A percentile compares a stretch with the other conserved stretches of the same genome.
Conservation (phyloP, 2,797 vertebrate species). For the Pygocentrus nattereri region DNA sequence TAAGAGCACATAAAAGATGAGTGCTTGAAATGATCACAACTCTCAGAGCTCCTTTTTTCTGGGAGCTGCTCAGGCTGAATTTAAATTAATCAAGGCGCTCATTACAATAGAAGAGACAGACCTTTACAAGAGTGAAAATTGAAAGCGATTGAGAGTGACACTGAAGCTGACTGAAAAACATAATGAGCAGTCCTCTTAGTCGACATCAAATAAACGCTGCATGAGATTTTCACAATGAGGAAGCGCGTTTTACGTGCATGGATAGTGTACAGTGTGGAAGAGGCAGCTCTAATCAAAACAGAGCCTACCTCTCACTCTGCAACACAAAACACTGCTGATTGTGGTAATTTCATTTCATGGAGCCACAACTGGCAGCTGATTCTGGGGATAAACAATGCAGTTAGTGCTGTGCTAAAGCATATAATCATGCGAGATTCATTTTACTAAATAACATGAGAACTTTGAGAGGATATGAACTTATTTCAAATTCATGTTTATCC, state of each 20-base stretch:
- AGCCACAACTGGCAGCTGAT: conserved; percentile 29
- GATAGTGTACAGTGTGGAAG: background rate
- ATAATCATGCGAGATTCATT: background rate
- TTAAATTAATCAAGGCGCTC: conserved; percentile 59
- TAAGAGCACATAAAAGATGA: conserved; percentile 30
- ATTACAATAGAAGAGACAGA: conserved; percentile 34
- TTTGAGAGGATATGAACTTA: too few relatives aligned
- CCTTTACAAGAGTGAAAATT: conserved; percentile 46
- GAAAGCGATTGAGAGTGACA: conserved; percentile 53
- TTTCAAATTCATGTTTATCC: background rate
- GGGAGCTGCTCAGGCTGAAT: conserved; percentile 50
- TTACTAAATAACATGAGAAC: background rate
- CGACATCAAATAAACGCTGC: conserved; percentile 25
- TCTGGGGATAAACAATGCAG: conserved; percentile 32
- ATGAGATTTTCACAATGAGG: conserved; percentile 28
- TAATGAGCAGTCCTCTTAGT: conserved; percentile 27
- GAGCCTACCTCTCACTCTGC: conserved; percentile 8
- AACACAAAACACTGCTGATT: conserved; percentile 51
- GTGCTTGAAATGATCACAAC: conserved; percentile 34
- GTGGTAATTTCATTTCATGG: conserved; percentile 42
- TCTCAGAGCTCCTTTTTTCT: conserved; percentile 42
- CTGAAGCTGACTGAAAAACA: conserved; percentile 28
- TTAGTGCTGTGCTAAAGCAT: background rate
- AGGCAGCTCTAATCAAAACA: conserved; percentile 39
- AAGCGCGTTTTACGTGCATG: background rate